phyloP scores from a whole-genome alignment of 1,140 invertebrate species.

The Eurosta solidaginis region DNA sequence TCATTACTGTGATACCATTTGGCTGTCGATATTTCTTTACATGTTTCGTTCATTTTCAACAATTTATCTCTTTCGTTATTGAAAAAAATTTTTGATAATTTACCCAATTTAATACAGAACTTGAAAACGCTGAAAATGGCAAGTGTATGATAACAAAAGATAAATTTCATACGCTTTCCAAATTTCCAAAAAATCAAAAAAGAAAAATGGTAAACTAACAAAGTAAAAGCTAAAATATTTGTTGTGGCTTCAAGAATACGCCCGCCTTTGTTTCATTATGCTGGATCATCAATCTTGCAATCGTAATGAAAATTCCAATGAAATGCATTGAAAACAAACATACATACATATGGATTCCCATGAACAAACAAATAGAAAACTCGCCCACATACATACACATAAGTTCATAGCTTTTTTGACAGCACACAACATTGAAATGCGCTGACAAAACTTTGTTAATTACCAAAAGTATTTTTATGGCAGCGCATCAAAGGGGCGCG shows the following conservation, averaged over 20 bases:
- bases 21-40: no score
- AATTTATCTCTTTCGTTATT: no score
- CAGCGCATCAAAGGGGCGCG: not conserved
- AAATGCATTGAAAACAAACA: not conserved
- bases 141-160: not conserved
- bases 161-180: not conserved
- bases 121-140: not conserved
- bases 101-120: not conserved
- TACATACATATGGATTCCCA: not conserved
- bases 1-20: no score
- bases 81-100: no score
- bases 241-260: not conserved
- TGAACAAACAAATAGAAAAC: no score
- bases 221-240: not conserved
- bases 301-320: not conserved
- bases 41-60: no score
- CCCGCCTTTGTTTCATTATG: not conserved
- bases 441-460: conserved; percentile 9
- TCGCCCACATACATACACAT: not conserved
- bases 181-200: not conserved
- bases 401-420: not conserved
- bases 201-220: not conserved
- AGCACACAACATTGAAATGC: not conserved
- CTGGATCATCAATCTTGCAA: not conserved
- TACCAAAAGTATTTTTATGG: not conserved